Base-by-base conservation (phyloP, 2,113 vertebrate genomes). In the Onychorhynchus coronatus region DNA sequence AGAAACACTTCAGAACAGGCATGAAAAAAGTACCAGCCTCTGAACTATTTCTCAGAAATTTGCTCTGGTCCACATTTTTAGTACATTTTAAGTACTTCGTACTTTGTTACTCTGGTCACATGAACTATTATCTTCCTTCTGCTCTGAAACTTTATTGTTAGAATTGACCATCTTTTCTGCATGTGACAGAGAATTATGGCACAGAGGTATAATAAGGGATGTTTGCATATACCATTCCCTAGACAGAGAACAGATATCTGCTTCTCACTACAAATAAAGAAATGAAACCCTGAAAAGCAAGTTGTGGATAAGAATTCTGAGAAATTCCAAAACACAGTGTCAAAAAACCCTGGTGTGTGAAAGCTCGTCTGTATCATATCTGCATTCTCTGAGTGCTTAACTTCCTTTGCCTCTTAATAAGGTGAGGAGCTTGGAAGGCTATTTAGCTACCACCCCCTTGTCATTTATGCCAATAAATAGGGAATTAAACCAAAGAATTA, bases 401-500 rank as follows among this genome's bases (percentile, higher is more conserved):
- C 4, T 74, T 74, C 24, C 33, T 86, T 78, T 79, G 28, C 22
- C 18, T 5, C 44, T 70, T 50, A 61, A 39, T 11, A 33, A 13
- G 6, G 18, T 42, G 24, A 68, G 28, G 21, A 70, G 12, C 28
- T 86, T 84, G 41, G 63, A 86, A 68, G 30, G 10, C 9, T 67
- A 12, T 83, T 88, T 74, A 74, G 24, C 12, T 77, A 65, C 24
- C 21, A 88, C 59, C 71, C 10, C 25, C 41, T 85, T 80, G 30
- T 53, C 31, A 56, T 22, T 67, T 89, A 58, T 35, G 19, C 18
- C 56, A 65, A 30, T 37, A 91, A 56, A 87, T 4, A 88, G 18
- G 16, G 59, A 96, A 89, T 71, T 83, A 89, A 88, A 87, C n/a
- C 35, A 71, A 80, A 89, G 24, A 55, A 77, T 83, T 80, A 91